Conservation (phyloP, 2,113 vertebrate species). For the Python bivittatus region DNA sequence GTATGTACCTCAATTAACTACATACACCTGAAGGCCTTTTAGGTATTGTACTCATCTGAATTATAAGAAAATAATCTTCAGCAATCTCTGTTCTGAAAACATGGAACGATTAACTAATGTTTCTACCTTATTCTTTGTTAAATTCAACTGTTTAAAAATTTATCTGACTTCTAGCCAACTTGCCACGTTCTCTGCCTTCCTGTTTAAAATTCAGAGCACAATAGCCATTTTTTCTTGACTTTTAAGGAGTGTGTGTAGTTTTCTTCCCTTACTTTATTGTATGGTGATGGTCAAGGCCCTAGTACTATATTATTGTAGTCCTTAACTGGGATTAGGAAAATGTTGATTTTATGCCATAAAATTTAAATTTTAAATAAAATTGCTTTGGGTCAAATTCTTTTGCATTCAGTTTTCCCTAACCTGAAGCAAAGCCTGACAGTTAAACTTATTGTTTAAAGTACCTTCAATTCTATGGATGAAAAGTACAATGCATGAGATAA, state of each 20-base stretch:
- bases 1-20: neutral
- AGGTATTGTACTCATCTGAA: neutral
- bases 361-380: neutral
- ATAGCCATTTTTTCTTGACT: neutral
- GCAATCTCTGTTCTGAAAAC: neutral
- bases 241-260: neutral
- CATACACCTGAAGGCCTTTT: neutral
- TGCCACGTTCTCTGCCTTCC: neutral
- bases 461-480: neutral
- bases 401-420: neutral
- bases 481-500: neutral
- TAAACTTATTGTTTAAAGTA: neutral
- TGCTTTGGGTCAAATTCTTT: neutral
- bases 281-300: neutral
- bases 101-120: neutral
- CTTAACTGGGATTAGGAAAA: neutral
- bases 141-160: neutral
- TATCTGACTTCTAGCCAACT: neutral
- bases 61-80: neutral
- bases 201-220: neutral
- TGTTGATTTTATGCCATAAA: neutral
- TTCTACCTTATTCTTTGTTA: neutral
- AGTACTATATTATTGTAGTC: neutral
- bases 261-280: neutral
- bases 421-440: neutral